Conservation (phyloP, 2,113 vertebrate genomes). For the Progne subis region DNA sequence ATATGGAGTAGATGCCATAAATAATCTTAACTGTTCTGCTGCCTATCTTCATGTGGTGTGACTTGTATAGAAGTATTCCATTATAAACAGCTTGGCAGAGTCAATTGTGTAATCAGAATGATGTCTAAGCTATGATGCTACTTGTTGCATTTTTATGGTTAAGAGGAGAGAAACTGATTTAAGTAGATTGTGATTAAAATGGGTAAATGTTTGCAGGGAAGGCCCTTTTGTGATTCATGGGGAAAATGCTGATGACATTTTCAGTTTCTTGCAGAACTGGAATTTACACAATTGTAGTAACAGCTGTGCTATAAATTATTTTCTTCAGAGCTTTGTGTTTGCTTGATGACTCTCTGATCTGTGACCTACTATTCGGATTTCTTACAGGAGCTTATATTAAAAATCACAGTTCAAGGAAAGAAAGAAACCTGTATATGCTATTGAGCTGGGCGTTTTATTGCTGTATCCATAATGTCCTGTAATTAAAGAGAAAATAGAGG, state of each 20-base stretch:
- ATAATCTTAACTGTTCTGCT: not conserved
- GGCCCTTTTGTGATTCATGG: not conserved
- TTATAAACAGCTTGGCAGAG: not conserved
- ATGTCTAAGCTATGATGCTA: not conserved
- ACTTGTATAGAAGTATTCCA: not conserved
- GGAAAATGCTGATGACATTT: not conserved
- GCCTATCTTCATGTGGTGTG: not conserved
- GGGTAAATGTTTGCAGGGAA: not conserved
- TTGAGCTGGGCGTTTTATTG: not conserved
- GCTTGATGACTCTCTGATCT: not conserved
- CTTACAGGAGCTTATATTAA: not conserved
- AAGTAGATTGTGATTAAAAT: not conserved
- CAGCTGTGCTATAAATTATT: not conserved
- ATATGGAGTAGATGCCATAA: not conserved
- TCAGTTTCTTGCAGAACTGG: not conserved
- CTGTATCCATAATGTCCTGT: not conserved
- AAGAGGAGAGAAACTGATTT: not conserved
- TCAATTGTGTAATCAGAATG: not conserved
- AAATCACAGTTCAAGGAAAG: not conserved
- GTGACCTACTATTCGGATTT: not conserved
- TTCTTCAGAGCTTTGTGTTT: not conserved
- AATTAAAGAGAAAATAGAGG: not conserved
- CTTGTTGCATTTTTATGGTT: not conserved
- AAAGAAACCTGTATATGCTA: not conserved
- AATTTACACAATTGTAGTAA: not conserved